Conservation (phyloP, 1,140 invertebrate species). For the Armadillidium nasatum region DNA sequence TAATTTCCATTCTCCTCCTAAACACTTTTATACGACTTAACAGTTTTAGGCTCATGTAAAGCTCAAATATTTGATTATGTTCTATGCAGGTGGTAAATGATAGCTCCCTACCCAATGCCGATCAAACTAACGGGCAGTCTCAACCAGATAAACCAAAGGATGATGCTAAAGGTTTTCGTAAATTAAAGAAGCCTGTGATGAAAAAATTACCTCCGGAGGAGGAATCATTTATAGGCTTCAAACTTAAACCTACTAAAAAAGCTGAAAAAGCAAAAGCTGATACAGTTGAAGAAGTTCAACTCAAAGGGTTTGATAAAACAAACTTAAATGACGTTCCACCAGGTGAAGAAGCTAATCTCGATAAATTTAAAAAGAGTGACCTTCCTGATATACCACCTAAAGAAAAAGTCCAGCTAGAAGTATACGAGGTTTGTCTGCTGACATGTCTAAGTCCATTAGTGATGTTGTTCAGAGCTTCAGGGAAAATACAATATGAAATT, state of each 20-base stretch:
- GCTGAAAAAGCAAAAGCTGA: not conserved
- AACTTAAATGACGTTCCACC: not conserved
- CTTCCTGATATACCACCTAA: not conserved
- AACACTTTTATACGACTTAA: too few relatives aligned
- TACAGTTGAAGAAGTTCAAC: not conserved
- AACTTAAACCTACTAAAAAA: constrained; percentile 2
- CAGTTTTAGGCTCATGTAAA: too few relatives aligned
- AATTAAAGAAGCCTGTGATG: not conserved
- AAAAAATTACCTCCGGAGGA: not conserved
- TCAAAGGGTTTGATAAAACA: not conserved
- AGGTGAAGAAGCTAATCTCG: not conserved
- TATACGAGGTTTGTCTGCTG: not conserved
- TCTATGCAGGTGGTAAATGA: not conserved
- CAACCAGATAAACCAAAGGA: not conserved
- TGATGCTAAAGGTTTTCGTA: not conserved
- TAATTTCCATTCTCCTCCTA: too few relatives aligned
- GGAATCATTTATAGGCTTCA: not conserved
- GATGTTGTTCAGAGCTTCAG: constrained; percentile 1
- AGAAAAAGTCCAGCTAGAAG: not conserved
- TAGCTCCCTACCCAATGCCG: too few relatives aligned
- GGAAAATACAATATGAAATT: constrained; percentile 8
- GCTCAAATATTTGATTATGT: not conserved
- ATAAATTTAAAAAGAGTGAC: not conserved
- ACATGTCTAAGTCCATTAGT: not conserved
- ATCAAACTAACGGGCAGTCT: not conserved